Conservation (phyloP, 2,888 invertebrate genomes). For the Malacosoma neustria region DNA sequence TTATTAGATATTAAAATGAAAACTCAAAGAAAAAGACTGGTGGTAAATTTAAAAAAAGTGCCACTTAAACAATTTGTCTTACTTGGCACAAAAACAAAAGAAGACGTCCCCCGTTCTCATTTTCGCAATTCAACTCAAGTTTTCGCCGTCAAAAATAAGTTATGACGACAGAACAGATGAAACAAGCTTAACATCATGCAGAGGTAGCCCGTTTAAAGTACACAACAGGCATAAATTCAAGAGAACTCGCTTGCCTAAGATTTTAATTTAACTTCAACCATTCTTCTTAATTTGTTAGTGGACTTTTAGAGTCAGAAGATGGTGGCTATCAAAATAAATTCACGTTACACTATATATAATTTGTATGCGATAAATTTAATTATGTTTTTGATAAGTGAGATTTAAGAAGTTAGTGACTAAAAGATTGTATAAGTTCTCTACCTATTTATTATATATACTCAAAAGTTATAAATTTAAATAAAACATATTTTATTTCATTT, state of each 20-base stretch:
- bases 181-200: neutral
- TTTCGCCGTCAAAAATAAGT: neutral
- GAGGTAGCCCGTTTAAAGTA: constrained; percentile 15
- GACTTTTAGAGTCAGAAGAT: constrained; percentile 24
- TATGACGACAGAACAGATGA: neutral
- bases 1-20: too few relatives aligned
- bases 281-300: constrained; percentile 67
- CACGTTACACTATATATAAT: neutral
- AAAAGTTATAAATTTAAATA: too few relatives aligned
- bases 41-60: too few relatives aligned
- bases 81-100: neutral
- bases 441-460: too few relatives aligned
- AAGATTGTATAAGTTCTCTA: too few relatives aligned
- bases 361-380: neutral
- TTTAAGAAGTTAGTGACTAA: too few relatives aligned
- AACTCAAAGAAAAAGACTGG: too few relatives aligned
- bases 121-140: neutral
- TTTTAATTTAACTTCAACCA: constrained; percentile 69
- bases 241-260: constrained; percentile 34
- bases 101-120: neutral
- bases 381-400: too few relatives aligned
- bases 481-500: too few relatives aligned
- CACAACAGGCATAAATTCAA: constrained; percentile 59
- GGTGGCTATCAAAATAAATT: constrained; percentile 22
- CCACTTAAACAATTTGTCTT: neutral